Conservation (phyloP, 2,113 vertebrate species). For the Sula dactylatra region DNA sequence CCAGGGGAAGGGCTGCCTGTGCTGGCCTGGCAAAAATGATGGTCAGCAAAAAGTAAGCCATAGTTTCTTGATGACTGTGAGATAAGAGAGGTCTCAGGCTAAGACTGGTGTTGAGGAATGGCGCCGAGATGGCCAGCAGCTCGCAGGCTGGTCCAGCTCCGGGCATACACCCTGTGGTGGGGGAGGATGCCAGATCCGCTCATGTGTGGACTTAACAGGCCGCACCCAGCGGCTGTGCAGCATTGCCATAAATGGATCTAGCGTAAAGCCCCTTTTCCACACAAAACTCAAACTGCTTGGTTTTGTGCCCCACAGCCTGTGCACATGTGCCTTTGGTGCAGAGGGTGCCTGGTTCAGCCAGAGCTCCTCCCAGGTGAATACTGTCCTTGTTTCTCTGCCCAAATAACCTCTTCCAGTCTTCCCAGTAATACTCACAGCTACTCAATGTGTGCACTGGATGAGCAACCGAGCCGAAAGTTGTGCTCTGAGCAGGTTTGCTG, state of each 20-base stretch:
- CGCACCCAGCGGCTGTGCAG: rapidly evolving
- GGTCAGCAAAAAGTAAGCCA: not conserved
- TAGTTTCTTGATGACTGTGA: rapidly evolving
- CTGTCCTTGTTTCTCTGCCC: not conserved
- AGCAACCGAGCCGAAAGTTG: not conserved
- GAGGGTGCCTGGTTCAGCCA: not conserved
- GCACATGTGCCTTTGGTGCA: rapidly evolving
- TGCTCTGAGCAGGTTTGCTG: not conserved
- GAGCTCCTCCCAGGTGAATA: rapidly evolving
- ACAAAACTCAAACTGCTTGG: not conserved
- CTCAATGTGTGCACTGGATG: rapidly evolving
- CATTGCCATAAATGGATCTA: not conserved
- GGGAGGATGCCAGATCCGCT: rapidly evolving
- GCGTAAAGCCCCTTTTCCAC: not conserved
- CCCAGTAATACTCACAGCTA: not conserved
- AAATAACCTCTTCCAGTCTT: not conserved
- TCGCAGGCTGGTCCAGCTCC: not conserved
- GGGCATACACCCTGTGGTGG: not conserved
- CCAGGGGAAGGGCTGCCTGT: not conserved
- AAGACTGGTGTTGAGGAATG: not conserved
- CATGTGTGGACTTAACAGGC: not conserved
- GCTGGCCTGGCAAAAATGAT: not conserved
- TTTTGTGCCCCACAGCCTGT: not conserved
- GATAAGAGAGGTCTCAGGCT: not conserved
- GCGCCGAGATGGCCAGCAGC: not conserved